Evolutionary conservation across 2,113 vertebrate genomes (phyloP), one percentile per base, ranked within the genome.

Genomic region (Syrrhaptes paradoxus): DNA sequence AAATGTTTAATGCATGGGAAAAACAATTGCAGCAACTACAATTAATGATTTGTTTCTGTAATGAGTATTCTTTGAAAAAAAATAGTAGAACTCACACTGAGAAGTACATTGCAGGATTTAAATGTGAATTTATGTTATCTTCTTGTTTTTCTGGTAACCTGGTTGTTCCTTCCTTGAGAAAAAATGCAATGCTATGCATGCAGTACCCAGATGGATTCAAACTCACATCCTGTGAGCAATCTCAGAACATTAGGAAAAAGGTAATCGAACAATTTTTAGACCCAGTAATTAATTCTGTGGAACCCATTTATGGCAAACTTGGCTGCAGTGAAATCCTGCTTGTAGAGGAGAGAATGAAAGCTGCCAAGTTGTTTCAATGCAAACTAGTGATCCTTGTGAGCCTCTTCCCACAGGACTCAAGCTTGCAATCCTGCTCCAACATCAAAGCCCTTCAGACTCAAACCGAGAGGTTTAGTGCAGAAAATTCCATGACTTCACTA

Each of bases 401-500:
- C 13, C 59, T 72, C 57, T 63, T 93, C 46, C 65, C 48, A n/a
- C n/a, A 86, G 73, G 55, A 84, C n/a, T 93, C 43, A 13, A 77
- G 26, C 34, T 31, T 62, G 32, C 51, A 67, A 41, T 74, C 79
- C 72, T 59, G 72, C 51, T 61, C 46, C 49, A 45, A 13, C 49
- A 55, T 63, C 72, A 71, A 51, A 89, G 63, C 21, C 73, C 38
- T 92, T 74, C 55, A 36, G 59, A 72, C 29, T 31, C 55, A 77
- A 62, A 86, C 93, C 55, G 0, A 77, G 75, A 86, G 32, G 32
- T 86, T 86, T 81, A 13, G 15, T 26, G 38, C 57, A 96, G 80
- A 96, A 95, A 95, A 96, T 95, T 95, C 94, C 94, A 80, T 91
- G 13, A 95, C 87, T 97, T 95, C 90, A 94, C 31, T 57, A 29